Evolutionary conservation across 2,888 invertebrate species (phyloP).

Genomic region (Drepanosiphum platanoidis): DNA sequence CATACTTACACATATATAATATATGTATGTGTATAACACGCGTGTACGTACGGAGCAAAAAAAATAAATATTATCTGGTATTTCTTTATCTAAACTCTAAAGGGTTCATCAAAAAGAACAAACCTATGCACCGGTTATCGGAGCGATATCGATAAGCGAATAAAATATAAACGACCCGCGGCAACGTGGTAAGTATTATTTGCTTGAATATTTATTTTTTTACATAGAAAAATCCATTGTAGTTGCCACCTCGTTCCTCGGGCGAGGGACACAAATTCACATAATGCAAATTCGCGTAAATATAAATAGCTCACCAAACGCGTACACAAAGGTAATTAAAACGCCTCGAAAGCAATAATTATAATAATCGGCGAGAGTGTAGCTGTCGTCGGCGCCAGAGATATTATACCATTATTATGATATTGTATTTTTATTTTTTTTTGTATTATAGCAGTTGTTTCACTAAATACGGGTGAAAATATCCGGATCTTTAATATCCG

Average conservation of each 20-base stretch:
- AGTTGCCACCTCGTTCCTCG: not conserved
- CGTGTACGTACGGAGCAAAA: not conserved
- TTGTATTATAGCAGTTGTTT: too few species aligned
- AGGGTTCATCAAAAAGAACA: conserved; percentile 1
- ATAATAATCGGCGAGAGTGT: too few species aligned
- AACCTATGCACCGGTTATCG: not conserved
- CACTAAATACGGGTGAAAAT: too few species aligned
- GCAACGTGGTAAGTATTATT: not conserved
- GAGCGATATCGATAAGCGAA: not conserved
- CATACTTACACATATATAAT: not conserved
- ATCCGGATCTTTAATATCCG: too few species aligned
- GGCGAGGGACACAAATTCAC: not conserved
- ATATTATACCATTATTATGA: too few species aligned
- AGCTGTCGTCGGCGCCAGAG: too few species aligned
- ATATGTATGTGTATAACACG: not conserved
- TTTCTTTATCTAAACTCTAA: not conserved
- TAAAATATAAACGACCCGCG: not conserved
- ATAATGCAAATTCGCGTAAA: not conserved
- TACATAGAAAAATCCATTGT: not conserved
- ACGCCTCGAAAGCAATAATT: not conserved
- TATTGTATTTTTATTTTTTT: too few species aligned
- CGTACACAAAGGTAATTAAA: not conserved
- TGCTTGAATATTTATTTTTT: not conserved
- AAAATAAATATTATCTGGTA: not conserved
- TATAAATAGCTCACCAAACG: not conserved